Conservation (phyloP, 2,797 vertebrate species). For the Lagocephalus sceleratus region DNA sequence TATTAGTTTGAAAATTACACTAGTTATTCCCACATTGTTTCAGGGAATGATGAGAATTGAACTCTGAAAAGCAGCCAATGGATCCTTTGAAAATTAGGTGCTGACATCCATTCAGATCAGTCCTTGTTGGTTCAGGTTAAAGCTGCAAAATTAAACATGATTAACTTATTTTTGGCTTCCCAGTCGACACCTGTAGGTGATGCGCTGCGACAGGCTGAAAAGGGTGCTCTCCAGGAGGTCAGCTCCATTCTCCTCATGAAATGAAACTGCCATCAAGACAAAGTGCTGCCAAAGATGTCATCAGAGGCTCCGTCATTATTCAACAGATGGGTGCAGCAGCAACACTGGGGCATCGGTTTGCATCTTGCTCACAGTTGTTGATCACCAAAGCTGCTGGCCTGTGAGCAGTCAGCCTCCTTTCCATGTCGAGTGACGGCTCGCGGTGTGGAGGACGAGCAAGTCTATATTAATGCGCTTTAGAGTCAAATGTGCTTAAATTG, state of each 20-base stretch:
- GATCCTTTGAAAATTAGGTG: no score
- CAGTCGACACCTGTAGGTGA: conserved; percentile 17
- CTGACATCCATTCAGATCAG: no score
- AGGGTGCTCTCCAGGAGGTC: conserved; percentile 7
- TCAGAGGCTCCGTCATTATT: conserved; percentile 45
- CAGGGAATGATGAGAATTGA: no score
- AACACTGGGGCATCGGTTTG: conserved; percentile 57
- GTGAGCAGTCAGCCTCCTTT: conserved; percentile 33
- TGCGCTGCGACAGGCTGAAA: not conserved
- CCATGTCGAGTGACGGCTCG: no score
- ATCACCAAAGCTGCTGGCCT: conserved; percentile 47
- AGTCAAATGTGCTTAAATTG: not conserved
- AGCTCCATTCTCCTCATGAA: conserved; percentile 34
- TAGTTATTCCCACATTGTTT: no score
- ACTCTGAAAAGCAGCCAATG: no score
- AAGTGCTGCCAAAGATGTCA: conserved; percentile 43
- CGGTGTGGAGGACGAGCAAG: no score
- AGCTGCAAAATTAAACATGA: not conserved
- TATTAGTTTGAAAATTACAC: no score
- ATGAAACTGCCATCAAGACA: conserved; percentile 36
- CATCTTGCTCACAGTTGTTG: conserved; percentile 61
- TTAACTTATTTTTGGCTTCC: conserved; percentile 4
- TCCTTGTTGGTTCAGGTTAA: no score
- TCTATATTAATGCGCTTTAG: no score
- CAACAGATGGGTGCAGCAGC: conserved; percentile 41